Evolutionary conservation across 2,888 invertebrate genomes (phyloP).

Genomic region (Thelaira solivaga): DNA sequence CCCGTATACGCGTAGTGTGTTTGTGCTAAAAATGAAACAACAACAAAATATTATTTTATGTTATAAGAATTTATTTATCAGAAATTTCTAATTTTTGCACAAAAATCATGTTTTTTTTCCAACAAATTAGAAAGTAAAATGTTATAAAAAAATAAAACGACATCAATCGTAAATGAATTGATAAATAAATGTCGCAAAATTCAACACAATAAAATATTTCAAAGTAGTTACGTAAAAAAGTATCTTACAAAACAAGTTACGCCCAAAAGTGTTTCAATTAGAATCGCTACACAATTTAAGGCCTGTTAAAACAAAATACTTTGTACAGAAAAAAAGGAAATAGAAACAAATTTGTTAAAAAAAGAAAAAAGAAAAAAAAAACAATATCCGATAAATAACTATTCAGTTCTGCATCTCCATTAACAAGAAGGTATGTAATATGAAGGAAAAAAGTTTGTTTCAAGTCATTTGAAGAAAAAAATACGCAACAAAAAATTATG

Average conservation of each 20-base stretch:
- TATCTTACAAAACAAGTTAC: conserved; percentile 66
- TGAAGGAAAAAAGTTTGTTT: conserved; percentile 14
- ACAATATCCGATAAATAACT: too few species aligned
- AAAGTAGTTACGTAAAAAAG: conserved; percentile 67
- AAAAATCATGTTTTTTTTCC: conserved; percentile 40
- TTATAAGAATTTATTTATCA: conserved; percentile 14
- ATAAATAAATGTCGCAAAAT: conserved; percentile 37
- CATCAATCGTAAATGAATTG: conserved; percentile 25
- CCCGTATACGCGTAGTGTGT: conserved; percentile 38
- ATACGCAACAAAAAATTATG: conserved; percentile 56
- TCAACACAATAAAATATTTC: conserved; percentile 40
- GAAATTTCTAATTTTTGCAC: neutral
- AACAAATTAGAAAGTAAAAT: conserved; percentile 10
- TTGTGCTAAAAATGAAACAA: conserved; percentile 38
- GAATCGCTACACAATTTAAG: conserved; percentile 34
- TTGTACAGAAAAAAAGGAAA: neutral
- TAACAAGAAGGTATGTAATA: conserved; percentile 58
- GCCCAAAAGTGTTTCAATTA: conserved; percentile 58
- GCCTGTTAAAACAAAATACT: conserved; percentile 18
- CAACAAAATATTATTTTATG: conserved; percentile 31
- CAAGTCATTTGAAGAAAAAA: conserved; percentile 23
- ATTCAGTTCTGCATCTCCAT: too few species aligned
- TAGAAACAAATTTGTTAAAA: conserved; percentile 10
- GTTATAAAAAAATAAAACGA: conserved; percentile 12
- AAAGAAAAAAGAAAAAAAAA: too few species aligned